A percentile compares a stretch with the other conserved stretches of the same genome.
Evolutionary conservation across 2,113 vertebrate genomes (phyloP).

Genomic region (Hassar affinis): DNA sequence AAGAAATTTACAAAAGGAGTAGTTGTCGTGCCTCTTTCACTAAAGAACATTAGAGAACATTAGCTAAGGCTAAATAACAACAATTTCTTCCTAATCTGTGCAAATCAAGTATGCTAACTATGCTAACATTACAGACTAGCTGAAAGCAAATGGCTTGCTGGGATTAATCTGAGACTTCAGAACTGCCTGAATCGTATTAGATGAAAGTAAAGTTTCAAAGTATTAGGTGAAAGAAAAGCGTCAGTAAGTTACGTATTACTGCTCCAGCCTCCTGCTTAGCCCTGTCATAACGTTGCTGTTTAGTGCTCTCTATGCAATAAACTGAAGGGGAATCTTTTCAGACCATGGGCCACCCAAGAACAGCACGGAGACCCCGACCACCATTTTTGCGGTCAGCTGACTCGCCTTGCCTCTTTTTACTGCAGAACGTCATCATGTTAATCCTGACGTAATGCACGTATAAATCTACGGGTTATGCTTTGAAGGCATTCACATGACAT

Average conservation of each 20-base stretch:
- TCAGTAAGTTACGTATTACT: not conserved
- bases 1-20: not conserved
- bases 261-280: not conserved
- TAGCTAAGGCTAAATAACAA: not conserved
- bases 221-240: not conserved
- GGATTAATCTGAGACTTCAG: not conserved
- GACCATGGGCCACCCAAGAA: conserved; percentile 67
- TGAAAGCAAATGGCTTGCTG: not conserved
- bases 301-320: conserved; percentile 44
- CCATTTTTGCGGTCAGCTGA: conserved; percentile 65
- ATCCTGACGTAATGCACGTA: conserved; percentile 61
- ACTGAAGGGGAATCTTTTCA: conserved; percentile 41
- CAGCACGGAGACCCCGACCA: conserved; percentile 61
- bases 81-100: not conserved
- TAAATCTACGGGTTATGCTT: conserved; percentile 65
- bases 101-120: not conserved
- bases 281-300: conserved; percentile 2
- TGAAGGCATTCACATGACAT: conserved; percentile 54
- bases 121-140: not conserved
- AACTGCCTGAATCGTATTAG: not conserved
- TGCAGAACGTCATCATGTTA: conserved; percentile 59
- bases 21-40: not conserved
- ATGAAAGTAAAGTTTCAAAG: not conserved
- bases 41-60: not conserved
- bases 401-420: conserved; percentile 65